These are phyloP conservation scores for Eugnorisma glareosa DNA, from an alignment of 2,888 invertebrate species.

Conservation along the genomic window DNA sequence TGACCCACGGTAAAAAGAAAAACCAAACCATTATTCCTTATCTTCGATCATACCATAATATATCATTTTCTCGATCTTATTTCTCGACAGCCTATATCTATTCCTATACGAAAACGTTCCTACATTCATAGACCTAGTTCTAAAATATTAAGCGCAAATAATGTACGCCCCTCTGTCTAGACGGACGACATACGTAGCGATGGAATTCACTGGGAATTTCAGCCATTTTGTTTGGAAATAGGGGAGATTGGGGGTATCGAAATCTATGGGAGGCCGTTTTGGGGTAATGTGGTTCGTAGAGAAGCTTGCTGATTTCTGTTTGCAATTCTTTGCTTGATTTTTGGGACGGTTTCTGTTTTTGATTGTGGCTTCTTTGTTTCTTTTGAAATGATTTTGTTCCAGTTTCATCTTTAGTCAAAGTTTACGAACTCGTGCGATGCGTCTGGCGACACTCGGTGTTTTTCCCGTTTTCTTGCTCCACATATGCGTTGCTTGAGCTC, in stretches of 20 bases:
- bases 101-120: background rate
- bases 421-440: background rate
- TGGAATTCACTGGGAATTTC: constrained; percentile 29
- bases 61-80: too few relatives aligned
- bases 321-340: background rate
- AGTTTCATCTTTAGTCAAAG: too few relatives aligned
- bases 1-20: background rate
- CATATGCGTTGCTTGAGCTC: too few relatives aligned
- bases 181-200: constrained; percentile 22
- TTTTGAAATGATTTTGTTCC: background rate
- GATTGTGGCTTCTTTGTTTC: background rate
- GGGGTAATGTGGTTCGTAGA: background rate
- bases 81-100: background rate
- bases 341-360: too few relatives aligned
- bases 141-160: constrained; percentile 38
- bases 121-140: background rate
- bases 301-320: background rate
- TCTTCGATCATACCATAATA: too few relatives aligned
- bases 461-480: too few relatives aligned
- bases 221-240: constrained; percentile 29
- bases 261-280: constrained; percentile 22
- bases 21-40: background rate
- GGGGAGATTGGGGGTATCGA: background rate
- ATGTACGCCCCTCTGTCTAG: constrained; percentile 35
- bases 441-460: background rate